Evolutionary conservation across 2,888 invertebrate genomes (phyloP), one percentile per base, ranked within the genome.

Genomic region (Meiosimyza decipiens): DNA sequence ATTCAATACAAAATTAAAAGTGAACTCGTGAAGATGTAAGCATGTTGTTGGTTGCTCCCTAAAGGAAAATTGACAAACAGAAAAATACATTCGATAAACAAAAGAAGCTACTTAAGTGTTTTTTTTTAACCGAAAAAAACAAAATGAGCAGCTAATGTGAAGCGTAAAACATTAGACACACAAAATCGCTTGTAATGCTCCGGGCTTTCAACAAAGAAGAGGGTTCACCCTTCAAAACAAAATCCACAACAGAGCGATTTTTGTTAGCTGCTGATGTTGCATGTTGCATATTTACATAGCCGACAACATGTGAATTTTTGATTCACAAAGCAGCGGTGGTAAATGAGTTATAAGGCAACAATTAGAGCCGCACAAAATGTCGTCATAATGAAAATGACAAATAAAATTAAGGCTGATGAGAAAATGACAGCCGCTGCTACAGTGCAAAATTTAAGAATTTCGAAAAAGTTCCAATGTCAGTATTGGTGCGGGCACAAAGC

Each of bases 381-480:
- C 82, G 85, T 86, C 85, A 85, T 85, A 85, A 85, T 85, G 85
- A 85, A 82, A 84, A 85, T 85, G 85, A 85, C 85, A 85, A 85
- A 85, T 85, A 86, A 82, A 85, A 85, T 85, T 86, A 86, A 80
- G 80, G 79, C 80, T 80, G 84, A 85, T 82, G 83, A 80, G 81
- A 82, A 86, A 79, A 77, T 83, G 82, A 79, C 85, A 86, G 83
- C 79, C 78, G 77, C 73, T 40, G 67, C 51, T 47, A 50, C 76
- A 77, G 78, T 73, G 40, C 52, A 64, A 68, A 16, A 63, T 50
- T 40, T 55, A 64, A 62, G 74, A 55, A 12, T 63, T 18, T 62
- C 11, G 6, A 6, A 3, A 7, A 22, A 66, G 28, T 51, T 54
- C 12, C 9, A 18, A 54, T 15, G 63, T 22, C 22, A 50, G 63